These are phyloP conservation scores for Cynopterus sphinx DNA, from an alignment of 2,797 vertebrate species.

Conservation along the genomic window DNA sequence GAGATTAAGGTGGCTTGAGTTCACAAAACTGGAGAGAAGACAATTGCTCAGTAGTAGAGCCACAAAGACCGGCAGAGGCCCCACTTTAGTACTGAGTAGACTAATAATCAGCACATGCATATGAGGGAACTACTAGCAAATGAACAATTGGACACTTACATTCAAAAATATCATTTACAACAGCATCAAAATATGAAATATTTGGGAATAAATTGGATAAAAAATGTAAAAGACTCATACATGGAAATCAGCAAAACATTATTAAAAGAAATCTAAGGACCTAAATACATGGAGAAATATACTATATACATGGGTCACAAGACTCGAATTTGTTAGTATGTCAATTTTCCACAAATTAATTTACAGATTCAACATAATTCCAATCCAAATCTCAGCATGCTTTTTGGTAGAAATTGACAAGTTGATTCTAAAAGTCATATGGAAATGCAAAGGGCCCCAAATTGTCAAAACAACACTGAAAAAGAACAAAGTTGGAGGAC, in stretches of 20 bases:
- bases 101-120: background rate
- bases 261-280: background rate
- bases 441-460: background rate
- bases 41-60: background rate
- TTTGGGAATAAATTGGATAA: background rate
- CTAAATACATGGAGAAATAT: background rate
- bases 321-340: background rate
- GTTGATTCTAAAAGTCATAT: background rate
- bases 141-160: background rate
- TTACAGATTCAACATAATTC: background rate
- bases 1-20: background rate
- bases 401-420: background rate
- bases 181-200: background rate
- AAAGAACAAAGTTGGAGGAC: background rate
- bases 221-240: background rate
- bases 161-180: background rate
- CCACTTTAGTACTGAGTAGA: background rate
- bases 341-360: background rate
- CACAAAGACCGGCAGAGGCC: background rate
- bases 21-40: background rate
- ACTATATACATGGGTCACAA: background rate
- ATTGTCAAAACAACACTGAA: background rate
- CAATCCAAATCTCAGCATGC: background rate
- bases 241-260: background rate
- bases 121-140: background rate